Percentiles rank a stretch among this genome's conserved stretches.
phyloP scores from a whole-genome alignment of 2,888 invertebrate species.

The Tipula confusa region DNA sequence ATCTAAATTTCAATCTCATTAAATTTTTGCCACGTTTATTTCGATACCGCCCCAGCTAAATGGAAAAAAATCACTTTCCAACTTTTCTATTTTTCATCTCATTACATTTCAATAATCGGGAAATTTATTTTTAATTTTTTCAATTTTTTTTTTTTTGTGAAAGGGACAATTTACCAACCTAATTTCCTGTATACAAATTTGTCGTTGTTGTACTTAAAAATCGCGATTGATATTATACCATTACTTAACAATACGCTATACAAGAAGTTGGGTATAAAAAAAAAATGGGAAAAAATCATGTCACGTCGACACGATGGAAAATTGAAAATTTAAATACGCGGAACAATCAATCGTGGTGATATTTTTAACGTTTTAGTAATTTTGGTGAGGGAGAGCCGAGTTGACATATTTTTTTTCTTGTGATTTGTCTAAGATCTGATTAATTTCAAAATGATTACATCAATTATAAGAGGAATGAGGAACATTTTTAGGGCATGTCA shows the following conservation, averaged over 20 bases:
- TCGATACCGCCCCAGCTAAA: background rate
- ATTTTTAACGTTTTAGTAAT: background rate
- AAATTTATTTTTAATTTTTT: background rate
- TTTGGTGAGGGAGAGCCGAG: background rate
- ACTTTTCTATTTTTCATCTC: conserved; percentile 12
- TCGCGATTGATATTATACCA: conserved; percentile 25
- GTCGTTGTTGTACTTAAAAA: background rate
- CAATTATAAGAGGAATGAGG: background rate
- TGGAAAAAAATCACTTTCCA: background rate
- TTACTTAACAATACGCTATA: background rate
- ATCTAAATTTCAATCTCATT: conserved; percentile 16
- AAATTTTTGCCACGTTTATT: background rate
- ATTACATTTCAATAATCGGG: conserved; percentile 20
- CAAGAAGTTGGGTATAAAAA: background rate
- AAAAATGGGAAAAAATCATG: background rate
- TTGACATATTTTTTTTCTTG: background rate
- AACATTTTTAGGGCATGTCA: too few species aligned
- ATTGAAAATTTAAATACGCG: conserved; percentile 20
- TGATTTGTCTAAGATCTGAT: background rate
- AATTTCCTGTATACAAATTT: conserved; percentile 3
- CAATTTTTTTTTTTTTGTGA: background rate
- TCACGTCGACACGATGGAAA: conserved; percentile 12
- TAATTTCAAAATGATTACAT: conserved; percentile 12
- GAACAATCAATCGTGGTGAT: conserved; percentile 25
- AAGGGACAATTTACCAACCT: conserved; percentile 20